These are phyloP conservation scores for Eristalinus sepulchralis DNA, from an alignment of 2,888 invertebrate genomes.

Conservation along the genomic window DNA sequence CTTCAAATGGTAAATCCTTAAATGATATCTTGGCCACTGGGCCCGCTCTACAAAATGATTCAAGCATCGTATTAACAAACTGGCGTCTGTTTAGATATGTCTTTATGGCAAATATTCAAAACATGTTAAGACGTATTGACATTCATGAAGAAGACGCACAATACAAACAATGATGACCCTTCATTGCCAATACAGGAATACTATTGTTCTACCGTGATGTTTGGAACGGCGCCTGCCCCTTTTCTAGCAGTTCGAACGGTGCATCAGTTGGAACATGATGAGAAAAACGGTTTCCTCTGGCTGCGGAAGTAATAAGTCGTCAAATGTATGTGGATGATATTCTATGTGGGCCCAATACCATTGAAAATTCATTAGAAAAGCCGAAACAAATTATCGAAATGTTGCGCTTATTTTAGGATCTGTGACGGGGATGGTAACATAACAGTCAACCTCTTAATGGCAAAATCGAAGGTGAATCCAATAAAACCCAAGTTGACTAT, in stretches of 20 bases:
- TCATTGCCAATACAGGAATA: no score
- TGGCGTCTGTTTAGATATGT: slow-evolving; percentile 33
- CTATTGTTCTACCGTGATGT: background rate
- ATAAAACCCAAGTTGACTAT: background rate
- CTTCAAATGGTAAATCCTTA: no score
- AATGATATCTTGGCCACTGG: slow-evolving; percentile 45
- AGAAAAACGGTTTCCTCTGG: no score
- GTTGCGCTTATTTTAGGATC: no score
- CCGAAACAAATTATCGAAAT: background rate
- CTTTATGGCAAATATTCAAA: slow-evolving; percentile 34
- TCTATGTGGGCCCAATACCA: background rate
- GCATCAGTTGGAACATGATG: background rate
- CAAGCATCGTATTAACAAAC: slow-evolving; percentile 27
- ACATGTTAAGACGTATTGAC: slow-evolving; percentile 11
- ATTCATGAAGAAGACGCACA: background rate
- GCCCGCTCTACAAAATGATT: slow-evolving; percentile 43
- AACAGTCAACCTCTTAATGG: no score
- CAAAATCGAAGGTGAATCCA: no score
- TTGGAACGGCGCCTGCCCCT: background rate
- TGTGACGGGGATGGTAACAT: no score
- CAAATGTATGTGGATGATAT: background rate
- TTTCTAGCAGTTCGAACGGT: background rate
- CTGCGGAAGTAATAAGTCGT: background rate
- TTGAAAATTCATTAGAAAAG: background rate
- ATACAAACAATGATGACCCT: no score